Evolutionary conservation across 2,797 vertebrate genomes (phyloP), one percentile per base, ranked within the genome.

Genomic region (Trachurus trachurus): DNA sequence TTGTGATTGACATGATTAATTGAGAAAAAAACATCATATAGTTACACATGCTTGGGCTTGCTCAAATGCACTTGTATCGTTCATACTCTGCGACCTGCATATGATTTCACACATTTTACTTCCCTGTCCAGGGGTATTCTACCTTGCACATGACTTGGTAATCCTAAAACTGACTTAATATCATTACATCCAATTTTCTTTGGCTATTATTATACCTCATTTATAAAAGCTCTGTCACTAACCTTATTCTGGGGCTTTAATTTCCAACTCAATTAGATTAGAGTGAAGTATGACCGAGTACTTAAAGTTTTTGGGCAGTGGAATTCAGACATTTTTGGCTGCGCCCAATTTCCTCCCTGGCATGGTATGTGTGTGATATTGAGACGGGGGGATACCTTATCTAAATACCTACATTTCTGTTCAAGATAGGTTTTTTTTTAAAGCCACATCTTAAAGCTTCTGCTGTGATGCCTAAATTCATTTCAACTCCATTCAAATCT

Each of bases 161-260:
- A 81, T 82, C 66, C 71, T 78, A 74, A 88, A 83, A 74, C 67
- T 57, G 77, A 86, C 85, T 86, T 54, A 63, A 86, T 86, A 84
- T 90, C 87, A 86, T 90, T 87, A 86, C 63, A 87, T 78, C 80
- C 87, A 88, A 82, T 92, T 90, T 86, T 90, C 86, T 73, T 88
- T 74, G 71, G 89, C 90, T 91, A 92, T 93, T 93, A 91, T 92
- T 94, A 92, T 19, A 90, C 84, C 87, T 90, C 88, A 90, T 92
- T 94, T 88, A 92, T 94, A 91, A 93, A 89, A 88, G 78, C 84
- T 91, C 87, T 87, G 89, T 91, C 88, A 89, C 87, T 91, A 89
- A 89, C 89, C 81, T 87, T 88, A 92, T 93, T 93, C 89, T 83
- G 88, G 84, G 84, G 78, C 77, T 93, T 90, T 91, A 87, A 92